These are phyloP conservation scores for Morpho helenor DNA, from an alignment of 2,888 invertebrate species.

Conservation along the genomic window DNA sequence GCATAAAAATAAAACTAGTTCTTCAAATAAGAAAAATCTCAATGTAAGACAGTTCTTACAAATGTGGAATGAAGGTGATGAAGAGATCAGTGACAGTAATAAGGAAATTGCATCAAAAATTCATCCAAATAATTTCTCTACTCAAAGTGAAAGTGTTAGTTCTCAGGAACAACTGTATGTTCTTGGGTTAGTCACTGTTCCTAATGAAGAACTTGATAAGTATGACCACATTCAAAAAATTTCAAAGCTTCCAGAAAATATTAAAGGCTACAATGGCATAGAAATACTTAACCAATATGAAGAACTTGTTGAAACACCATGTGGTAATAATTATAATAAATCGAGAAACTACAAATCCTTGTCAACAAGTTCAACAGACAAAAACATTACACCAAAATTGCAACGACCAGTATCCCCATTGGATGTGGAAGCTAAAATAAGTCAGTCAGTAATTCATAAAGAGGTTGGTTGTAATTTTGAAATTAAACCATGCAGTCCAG, in stretches of 20 bases:
- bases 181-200: slow-evolving; percentile 67
- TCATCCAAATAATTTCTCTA: slow-evolving; percentile 36
- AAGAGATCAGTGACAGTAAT: slow-evolving; percentile 51
- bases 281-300: slow-evolving; percentile 71
- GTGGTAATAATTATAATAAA: slow-evolving; percentile 40
- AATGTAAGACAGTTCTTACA: slow-evolving; percentile 71
- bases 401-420: slow-evolving; percentile 66
- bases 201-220: slow-evolving; percentile 68
- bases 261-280: slow-evolving; percentile 70
- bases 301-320: slow-evolving; percentile 66
- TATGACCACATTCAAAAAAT: slow-evolving; percentile 76
- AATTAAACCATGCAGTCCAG: slow-evolving; percentile 74
- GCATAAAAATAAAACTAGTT: slow-evolving; percentile 36
- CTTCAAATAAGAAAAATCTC: slow-evolving; percentile 52
- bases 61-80: slow-evolving; percentile 77
- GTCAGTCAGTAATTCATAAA: slow-evolving; percentile 75
- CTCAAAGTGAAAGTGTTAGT: slow-evolving; percentile 39
- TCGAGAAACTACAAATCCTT: slow-evolving; percentile 25
- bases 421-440: slow-evolving; percentile 76
- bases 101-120: slow-evolving; percentile 44
- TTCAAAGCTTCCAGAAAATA: slow-evolving; percentile 73
- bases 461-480: slow-evolving; percentile 77
- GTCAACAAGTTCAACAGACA: slow-evolving; percentile 12
- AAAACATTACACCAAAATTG: slow-evolving; percentile 15
- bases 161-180: slow-evolving; percentile 71